phyloP scores from a whole-genome alignment of 2,113 vertebrate species.

The Chelonoidis abingdonii region DNA sequence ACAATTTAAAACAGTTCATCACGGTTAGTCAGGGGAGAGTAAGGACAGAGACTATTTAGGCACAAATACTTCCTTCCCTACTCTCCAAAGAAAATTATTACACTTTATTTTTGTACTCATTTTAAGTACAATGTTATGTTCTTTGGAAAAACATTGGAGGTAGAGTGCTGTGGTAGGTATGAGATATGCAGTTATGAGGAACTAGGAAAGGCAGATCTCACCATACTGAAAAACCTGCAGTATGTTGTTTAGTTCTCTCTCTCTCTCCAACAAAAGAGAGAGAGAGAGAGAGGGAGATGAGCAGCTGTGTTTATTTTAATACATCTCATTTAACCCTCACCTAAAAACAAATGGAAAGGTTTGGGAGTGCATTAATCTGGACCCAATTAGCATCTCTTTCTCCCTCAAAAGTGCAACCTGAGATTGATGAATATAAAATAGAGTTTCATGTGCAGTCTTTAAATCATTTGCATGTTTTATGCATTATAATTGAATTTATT shows the following conservation, averaged over 20 bases:
- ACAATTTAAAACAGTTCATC: neutral
- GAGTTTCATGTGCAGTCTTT: constrained; percentile 82
- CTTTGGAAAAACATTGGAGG: neutral
- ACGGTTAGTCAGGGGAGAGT: neutral
- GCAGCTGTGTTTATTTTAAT: constrained; percentile 80
- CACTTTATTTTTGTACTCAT: neutral
- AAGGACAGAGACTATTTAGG: neutral
- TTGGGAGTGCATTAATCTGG: constrained; percentile 84
- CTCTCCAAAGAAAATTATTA: neutral
- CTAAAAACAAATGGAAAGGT: constrained; percentile 78
- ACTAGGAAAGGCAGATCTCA: neutral
- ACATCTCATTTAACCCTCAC: constrained; percentile 75
- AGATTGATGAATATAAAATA: constrained; percentile 82
- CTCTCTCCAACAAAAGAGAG: constrained; percentile 15
- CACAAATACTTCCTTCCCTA: neutral
- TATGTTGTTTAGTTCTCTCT: neutral
- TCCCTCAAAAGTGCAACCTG: constrained; percentile 80
- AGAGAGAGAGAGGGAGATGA: constrained; percentile 38
- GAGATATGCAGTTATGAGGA: neutral
- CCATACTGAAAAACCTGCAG: neutral
- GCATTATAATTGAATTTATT: constrained; percentile 85
- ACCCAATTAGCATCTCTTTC: constrained; percentile 78
- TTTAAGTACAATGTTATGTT: neutral
- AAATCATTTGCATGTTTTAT: constrained; percentile 86
- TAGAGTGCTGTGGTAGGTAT: neutral